phyloP scores from a whole-genome alignment of 1,140 invertebrate species.

The Heliconius hewitsoni region DNA sequence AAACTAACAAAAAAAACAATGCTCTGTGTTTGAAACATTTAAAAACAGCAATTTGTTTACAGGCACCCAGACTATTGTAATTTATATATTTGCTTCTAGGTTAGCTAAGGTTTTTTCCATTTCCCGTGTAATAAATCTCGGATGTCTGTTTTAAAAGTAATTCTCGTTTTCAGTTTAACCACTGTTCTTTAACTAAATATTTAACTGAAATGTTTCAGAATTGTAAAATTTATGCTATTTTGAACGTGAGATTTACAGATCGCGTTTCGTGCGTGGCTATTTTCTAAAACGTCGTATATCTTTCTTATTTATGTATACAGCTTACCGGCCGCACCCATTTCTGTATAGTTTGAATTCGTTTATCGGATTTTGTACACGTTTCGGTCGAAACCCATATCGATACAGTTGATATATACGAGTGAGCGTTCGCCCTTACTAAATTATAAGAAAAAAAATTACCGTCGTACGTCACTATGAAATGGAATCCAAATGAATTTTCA shows the following conservation, averaged over 20 bases:
- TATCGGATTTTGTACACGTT: slow-evolving; percentile 78
- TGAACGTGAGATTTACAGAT: slow-evolving; percentile 64
- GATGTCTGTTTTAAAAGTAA: slow-evolving; percentile 25
- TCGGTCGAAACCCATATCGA: slow-evolving; percentile 63
- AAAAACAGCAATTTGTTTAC: slow-evolving; percentile 25
- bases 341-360: slow-evolving; percentile 74
- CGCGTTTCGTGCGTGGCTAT: slow-evolving; percentile 68
- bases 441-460: slow-evolving; percentile 53
- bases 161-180: slow-evolving; percentile 25
- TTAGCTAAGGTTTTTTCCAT: slow-evolving; percentile 27
- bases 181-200: slow-evolving; percentile 41
- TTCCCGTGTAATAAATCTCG: slow-evolving; percentile 30
- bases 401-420: slow-evolving; percentile 63
- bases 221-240: slow-evolving; percentile 72
- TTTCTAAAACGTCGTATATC: slow-evolving; percentile 77
- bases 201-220: slow-evolving; percentile 47
- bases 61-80: slow-evolving; percentile 28
- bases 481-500: slow-evolving; percentile 19
- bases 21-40: slow-evolving; percentile 11
- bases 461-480: slow-evolving; percentile 47
- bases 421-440: slow-evolving; percentile 56
- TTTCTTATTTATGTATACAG: slow-evolving; percentile 80
- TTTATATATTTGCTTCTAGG: slow-evolving; percentile 30
- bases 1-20: not conserved
- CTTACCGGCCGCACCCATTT: slow-evolving; percentile 65